Conservation (phyloP, 2,113 vertebrate genomes). For the Dipodomys merriami region DNA sequence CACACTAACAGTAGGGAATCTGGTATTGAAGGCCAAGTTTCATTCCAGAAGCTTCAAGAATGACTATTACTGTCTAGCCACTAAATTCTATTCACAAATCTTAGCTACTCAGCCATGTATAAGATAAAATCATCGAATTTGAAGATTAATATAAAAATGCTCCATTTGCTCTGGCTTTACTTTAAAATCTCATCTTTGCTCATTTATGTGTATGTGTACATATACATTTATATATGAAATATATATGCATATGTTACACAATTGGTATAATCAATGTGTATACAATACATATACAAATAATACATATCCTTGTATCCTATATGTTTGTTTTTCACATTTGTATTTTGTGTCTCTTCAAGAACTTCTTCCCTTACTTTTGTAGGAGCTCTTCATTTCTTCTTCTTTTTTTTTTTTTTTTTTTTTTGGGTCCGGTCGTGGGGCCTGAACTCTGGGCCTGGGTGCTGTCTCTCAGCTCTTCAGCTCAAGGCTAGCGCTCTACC, state of each 20-base stretch:
- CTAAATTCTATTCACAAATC: neutral
- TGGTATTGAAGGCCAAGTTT: neutral
- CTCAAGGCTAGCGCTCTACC: too few species aligned
- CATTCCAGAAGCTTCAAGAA: neutral
- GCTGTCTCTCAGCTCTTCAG: too few species aligned
- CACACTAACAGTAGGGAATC: neutral
- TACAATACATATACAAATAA: neutral
- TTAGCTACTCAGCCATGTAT: neutral
- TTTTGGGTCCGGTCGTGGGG: too few species aligned
- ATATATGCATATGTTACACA: neutral
- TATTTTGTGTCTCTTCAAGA: neutral
- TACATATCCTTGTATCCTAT: neutral
- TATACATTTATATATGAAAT: neutral
- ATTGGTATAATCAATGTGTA: neutral
- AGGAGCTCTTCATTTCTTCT: neutral
- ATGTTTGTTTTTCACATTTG: constrained; percentile 22
- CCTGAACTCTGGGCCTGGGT: too few species aligned
- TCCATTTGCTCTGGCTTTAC: neutral
- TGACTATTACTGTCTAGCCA: neutral
- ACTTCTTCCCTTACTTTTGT: constrained; percentile 53
- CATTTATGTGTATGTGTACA: neutral
- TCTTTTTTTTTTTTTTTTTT: too few species aligned
- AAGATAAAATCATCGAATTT: neutral
- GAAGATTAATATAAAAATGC: neutral
- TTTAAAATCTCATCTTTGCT: constrained; percentile 31